Conservation (phyloP, 64 coral and sea anemone species). For the Pachyseris speciosa region DNA sequence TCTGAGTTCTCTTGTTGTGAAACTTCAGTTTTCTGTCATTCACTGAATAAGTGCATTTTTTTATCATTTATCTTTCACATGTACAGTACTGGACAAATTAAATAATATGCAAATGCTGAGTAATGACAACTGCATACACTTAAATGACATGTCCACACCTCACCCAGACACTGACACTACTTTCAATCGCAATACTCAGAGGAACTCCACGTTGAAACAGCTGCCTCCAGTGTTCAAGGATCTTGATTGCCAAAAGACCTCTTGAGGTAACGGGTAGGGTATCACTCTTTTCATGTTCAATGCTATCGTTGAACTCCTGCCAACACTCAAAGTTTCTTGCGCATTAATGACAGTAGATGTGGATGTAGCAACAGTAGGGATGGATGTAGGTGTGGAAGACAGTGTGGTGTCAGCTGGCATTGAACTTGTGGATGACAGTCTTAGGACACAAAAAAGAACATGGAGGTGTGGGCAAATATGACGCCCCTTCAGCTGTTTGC, state of each 20-base stretch:
- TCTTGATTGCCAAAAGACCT: not conserved
- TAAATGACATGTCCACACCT: not conserved
- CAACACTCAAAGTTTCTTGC: not conserved
- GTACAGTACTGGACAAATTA: no score
- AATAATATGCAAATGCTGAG: no score
- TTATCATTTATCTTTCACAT: no score
- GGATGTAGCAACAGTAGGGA: not conserved
- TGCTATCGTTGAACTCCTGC: not conserved
- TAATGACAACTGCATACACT: no score
- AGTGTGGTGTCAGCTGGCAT: not conserved
- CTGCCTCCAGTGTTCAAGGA: not conserved
- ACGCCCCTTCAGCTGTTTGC: not conserved
- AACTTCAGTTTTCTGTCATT: no score
- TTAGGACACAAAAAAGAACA: not conserved
- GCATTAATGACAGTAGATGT: not conserved
- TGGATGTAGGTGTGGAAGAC: no score
- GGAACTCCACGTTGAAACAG: slow-evolving; percentile 23
- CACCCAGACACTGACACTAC: not conserved
- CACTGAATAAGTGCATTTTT: no score
- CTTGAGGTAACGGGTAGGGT: not conserved
- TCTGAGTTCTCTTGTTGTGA: no score
- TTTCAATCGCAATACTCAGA: slow-evolving; percentile 20
- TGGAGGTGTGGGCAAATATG: not conserved
- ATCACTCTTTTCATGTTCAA: not conserved
- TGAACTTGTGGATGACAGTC: not conserved